Evolutionary conservation across 2,113 vertebrate genomes (phyloP), one percentile per base, ranked within the genome.

Genomic region (Melanerpes aurifrons): DNA sequence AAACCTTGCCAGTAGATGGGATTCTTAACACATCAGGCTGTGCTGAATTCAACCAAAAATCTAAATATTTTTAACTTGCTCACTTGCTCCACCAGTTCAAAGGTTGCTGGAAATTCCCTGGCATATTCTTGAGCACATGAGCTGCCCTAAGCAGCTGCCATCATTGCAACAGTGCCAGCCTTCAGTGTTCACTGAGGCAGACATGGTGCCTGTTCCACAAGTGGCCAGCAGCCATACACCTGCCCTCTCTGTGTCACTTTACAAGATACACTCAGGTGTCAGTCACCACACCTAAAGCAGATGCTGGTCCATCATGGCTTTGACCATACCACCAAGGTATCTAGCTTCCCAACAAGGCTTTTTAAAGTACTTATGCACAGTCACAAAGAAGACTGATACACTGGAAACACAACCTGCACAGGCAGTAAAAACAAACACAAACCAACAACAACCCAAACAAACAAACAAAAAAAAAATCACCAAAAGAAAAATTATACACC

Each of bases 281-380:
- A 20, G 68, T 22, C 53, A 43, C 37, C 0, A 0, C 1, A 4
- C 57, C 71, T 1, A 0, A 0, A 15, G 8, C 37, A 8, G 40
- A 48, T 22, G 35, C 57, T 25, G 18, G 7, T 18, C 58, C 54
- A 28, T 17, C 9, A 47, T 47, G 22, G 72, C 22, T 74, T 75
- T 63, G n/a, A 11, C 56, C 72, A 31, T 24, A 86, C 31, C n/a
- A 69, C 5, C 59, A 85, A 59, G 56, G 58, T 26, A 57, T 4
- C 2, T 3, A 29, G 26, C 48, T 50, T 50, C n/a, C 45, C 47
- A 62, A 1, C 7, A 40, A 54, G 2, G 3, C 0, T 0, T 20
- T 4, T 4, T 13, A 6, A 80, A 86, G 15, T 16, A 35, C 29
- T 76, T n/a, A 22, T 0, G 0, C 26, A 35, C 12, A 67, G 50